Evolutionary conservation across 2,797 vertebrate genomes (phyloP).

Genomic region (Rhadinocentrus ornatus): DNA sequence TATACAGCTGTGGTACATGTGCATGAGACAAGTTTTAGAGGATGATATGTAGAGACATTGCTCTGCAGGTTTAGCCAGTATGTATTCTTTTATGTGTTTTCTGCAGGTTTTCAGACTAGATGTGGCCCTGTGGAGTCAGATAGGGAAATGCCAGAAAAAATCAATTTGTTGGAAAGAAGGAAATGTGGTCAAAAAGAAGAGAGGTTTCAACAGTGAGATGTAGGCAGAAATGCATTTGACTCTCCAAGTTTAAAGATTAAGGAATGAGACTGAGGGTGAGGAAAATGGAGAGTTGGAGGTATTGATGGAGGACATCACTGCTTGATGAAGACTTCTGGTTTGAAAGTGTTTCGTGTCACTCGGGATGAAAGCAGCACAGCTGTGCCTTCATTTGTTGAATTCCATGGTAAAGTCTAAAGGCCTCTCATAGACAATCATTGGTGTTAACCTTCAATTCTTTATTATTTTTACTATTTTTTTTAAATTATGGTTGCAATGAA

Average conservation of each 20-base stretch:
- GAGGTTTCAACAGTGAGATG: constrained; percentile 40
- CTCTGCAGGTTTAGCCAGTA: constrained; percentile 51
- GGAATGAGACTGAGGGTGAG: constrained; percentile 50
- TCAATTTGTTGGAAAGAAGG: constrained; percentile 10
- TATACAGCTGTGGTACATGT: constrained; percentile 49
- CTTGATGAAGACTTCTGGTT: constrained; percentile 41
- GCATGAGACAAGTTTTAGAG: constrained; percentile 26
- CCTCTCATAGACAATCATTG: constrained; percentile 73
- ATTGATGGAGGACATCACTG: constrained; percentile 51
- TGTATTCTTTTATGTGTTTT: constrained; percentile 58
- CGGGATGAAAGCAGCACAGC: constrained; percentile 44
- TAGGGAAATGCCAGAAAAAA: constrained; percentile 16
- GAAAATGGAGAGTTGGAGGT: constrained; percentile 53
- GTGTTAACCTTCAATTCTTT: constrained; percentile 26
- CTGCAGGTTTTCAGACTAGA: constrained; percentile 47
- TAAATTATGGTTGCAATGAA: constrained; percentile 29
- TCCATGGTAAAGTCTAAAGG: constrained; percentile 58
- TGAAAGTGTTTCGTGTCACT: constrained; percentile 40
- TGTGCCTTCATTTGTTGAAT: constrained; percentile 51
- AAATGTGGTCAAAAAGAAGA: constrained; percentile 25
- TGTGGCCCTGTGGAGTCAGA: constrained; percentile 39
- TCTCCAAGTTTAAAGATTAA: constrained; percentile 60
- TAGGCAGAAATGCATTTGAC: constrained; percentile 59
- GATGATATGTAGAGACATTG: constrained; percentile 51
- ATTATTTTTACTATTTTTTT: constrained; percentile 9